Evolutionary conservation across 2,888 invertebrate genomes (phyloP), one percentile per base, ranked within the genome.

Genomic region (Polyommatus icarus): DNA sequence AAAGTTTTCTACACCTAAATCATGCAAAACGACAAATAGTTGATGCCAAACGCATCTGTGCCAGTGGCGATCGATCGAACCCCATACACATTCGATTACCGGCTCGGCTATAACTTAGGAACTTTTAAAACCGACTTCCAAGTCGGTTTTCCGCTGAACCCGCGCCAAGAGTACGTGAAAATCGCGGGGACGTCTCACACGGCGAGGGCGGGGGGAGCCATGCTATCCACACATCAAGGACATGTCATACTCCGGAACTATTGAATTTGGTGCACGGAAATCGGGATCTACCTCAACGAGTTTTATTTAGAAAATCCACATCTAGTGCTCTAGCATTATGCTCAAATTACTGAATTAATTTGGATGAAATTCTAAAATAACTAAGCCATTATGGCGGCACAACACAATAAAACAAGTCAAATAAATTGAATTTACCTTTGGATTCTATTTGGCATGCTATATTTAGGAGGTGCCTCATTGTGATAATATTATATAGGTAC

Each of bases 151-250:
- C 81, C 80, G 78, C 82, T 83, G 84, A 84, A 83, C 76, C 80
- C 80, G 79, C 82, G 83, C 84, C 83, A 84, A 84, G 80, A 81
- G 80, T 80, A 80, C 81, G 82, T 82, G 82, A 82, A 82, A 82
- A 82, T 82, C 80, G 79, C 80, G 78, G 80, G 81, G 80, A 82
- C 80, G 79, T 76, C 78, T 79, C 73, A 57, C 79, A 81, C 80
- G 78, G 81, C 82, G 80, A 80, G 80, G 82, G 20, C 20, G 78
- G 78, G 46, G 24, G 78, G 78, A 79, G 77, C 79, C 78, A 80
- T 79, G 79, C 54, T 29, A 75, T 54, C 50, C 7, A 8, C 10
- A 18, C 5, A 54, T 75, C 54, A 18, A 75, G 54, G 75, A 75
- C 75, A 50, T 75, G 46, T 73, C 73, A 73, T 73, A 73, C 24